Evolutionary conservation across 2,888 invertebrate genomes (phyloP).

Genomic region (Drosophila recens): DNA sequence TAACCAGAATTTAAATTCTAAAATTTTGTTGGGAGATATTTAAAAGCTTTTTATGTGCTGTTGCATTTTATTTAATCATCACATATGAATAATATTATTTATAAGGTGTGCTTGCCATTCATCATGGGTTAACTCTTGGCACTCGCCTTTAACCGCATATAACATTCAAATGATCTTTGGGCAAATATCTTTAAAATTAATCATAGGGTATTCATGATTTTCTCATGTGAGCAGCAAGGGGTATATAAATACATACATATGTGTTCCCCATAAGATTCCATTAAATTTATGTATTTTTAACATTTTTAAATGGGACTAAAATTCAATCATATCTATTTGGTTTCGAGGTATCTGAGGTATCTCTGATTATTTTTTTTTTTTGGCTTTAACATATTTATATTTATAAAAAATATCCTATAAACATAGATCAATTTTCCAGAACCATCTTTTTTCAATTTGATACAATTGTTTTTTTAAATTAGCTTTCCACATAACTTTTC

Average conservation of each 20-base stretch:
- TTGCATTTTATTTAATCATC: constrained; percentile 32
- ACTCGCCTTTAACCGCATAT: constrained; percentile 1
- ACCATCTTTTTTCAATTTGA: too few species aligned
- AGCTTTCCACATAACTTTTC: too few species aligned
- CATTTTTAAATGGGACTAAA: background rate
- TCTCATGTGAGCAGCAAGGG: background rate
- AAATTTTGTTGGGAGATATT: background rate
- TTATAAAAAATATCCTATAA: too few species aligned
- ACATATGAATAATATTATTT: constrained; percentile 35
- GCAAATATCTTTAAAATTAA: constrained; percentile 23
- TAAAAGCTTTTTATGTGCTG: constrained; percentile 2
- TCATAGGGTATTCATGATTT: background rate
- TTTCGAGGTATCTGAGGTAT: too few species aligned
- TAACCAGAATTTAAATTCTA: background rate
- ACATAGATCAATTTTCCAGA: too few species aligned
- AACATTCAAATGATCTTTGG: constrained; percentile 35
- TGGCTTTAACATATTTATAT: too few species aligned
- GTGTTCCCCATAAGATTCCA: background rate
- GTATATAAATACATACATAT: background rate
- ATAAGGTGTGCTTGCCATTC: constrained; percentile 19
- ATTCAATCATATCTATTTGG: background rate
- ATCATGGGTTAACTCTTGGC: constrained; percentile 12
- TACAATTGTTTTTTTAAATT: too few species aligned
- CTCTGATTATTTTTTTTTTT: too few species aligned
- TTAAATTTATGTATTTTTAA: background rate